Evolutionary conservation across 2,888 invertebrate genomes (phyloP).

Genomic region (Minunthozetes semirufus): DNA sequence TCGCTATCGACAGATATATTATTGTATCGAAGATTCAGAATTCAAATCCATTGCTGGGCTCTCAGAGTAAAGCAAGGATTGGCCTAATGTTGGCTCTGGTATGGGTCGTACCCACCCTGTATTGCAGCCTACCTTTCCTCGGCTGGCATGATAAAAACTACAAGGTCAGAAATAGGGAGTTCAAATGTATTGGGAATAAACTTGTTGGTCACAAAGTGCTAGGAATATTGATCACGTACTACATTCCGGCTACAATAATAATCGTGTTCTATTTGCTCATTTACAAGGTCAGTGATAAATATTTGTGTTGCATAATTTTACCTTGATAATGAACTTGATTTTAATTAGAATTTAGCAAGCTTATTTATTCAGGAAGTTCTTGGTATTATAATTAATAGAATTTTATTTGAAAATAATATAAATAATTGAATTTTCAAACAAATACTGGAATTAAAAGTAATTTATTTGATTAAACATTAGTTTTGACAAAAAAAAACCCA

Average conservation of each 20-base stretch:
- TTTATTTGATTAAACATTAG: too few relatives aligned
- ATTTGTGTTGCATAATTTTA: background rate
- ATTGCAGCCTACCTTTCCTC: background rate
- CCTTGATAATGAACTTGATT: background rate
- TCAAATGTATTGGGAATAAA: background rate
- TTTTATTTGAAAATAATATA: too few relatives aligned
- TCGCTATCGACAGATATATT: slow-evolving; percentile 23
- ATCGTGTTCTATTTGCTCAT: slow-evolving; percentile 15
- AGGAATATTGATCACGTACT: background rate
- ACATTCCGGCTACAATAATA: background rate
- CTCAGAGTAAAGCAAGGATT: background rate
- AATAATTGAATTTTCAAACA: too few relatives aligned
- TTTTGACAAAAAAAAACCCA: too few relatives aligned
- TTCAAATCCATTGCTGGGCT: background rate
- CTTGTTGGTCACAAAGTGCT: background rate
- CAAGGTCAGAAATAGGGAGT: background rate
- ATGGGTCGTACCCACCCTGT: background rate
- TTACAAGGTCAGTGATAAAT: background rate
- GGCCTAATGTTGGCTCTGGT: background rate
- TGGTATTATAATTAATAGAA: too few relatives aligned
- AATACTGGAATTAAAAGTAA: too few relatives aligned
- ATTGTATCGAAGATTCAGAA: background rate
- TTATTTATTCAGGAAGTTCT: too few relatives aligned
- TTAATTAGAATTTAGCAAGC: too few relatives aligned
- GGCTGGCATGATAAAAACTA: background rate